phyloP scores from a whole-genome alignment of 2,888 invertebrate genomes.

The Alsophila aescularia region DNA sequence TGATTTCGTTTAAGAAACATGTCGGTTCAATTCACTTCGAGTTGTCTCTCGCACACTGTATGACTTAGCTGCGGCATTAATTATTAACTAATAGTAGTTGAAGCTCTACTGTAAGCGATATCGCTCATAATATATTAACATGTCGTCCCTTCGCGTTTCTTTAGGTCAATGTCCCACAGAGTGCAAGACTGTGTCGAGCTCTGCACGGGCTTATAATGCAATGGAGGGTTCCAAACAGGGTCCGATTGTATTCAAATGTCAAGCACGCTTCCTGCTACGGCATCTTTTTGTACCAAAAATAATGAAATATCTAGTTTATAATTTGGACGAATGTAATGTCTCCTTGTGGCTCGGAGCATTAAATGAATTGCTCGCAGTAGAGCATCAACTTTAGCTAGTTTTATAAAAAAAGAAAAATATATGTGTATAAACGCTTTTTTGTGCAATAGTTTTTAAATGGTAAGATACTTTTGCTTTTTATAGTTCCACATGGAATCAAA shows the following conservation, averaged over 20 bases:
- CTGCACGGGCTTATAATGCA: not conserved
- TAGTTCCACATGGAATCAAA: conserved; percentile 32
- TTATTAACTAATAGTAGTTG: conserved; percentile 25
- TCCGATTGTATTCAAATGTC: not conserved
- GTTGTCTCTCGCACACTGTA: conserved; percentile 11
- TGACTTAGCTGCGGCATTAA: conserved; percentile 13
- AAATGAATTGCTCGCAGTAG: conserved; percentile 13
- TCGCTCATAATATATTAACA: not conserved
- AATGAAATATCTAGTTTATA: conserved; percentile 9
- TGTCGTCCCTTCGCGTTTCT: not conserved
- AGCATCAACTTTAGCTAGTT: conserved; percentile 30
- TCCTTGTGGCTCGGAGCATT: not conserved
- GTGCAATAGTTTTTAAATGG: conserved; percentile 32
- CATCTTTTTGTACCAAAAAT: conserved; percentile 9
- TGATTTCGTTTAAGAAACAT: not conserved
- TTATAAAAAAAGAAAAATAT: conserved; percentile 28
- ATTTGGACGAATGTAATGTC: too few species aligned
- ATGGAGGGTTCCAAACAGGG: not conserved
- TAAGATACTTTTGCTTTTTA: conserved; percentile 29
- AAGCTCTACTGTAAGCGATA: conserved; percentile 23
- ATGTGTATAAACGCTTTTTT: conserved; percentile 31
- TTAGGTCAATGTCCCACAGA: not conserved
- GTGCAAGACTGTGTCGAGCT: not conserved
- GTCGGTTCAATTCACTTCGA: conserved; percentile 6
- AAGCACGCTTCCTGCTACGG: not conserved